A percentile compares a stretch with the other conserved stretches of the same genome.
Conservation (phyloP, 2,797 vertebrate species). For the Lithobates pipiens region DNA sequence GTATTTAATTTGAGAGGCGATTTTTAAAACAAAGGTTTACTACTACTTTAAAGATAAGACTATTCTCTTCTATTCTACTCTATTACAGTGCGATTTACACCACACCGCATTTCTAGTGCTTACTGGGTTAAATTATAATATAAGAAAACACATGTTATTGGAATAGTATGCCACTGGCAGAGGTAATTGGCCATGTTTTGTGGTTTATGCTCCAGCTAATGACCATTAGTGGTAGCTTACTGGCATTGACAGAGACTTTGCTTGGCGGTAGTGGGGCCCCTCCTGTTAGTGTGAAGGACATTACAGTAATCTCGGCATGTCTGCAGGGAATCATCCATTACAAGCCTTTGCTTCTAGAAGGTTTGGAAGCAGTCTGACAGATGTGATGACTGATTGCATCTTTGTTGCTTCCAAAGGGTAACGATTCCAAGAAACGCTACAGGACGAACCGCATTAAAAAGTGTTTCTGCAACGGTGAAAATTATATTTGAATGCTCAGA, state of each 20-base stretch:
- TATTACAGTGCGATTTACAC: no score
- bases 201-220: neutral
- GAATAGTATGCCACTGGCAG: neutral
- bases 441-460: neutral
- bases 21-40: no score
- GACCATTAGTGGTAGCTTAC: neutral
- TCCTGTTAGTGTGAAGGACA: constrained; percentile 3
- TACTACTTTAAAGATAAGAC: no score
- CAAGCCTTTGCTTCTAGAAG: neutral
- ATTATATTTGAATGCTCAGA: neutral
- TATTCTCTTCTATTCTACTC: no score
- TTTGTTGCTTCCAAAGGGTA: neutral
- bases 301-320: neutral
- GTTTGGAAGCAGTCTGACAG: no score
- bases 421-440: neutral
- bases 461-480: neutral
- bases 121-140: no score
- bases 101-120: no score
- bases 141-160: no score
- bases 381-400: no score
- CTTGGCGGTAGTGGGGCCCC: neutral
- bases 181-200: neutral
- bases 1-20: no score
- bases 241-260: neutral
- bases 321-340: constrained; percentile 3